phyloP scores from a whole-genome alignment of 2,888 invertebrate species.

The Thyatira batis region DNA sequence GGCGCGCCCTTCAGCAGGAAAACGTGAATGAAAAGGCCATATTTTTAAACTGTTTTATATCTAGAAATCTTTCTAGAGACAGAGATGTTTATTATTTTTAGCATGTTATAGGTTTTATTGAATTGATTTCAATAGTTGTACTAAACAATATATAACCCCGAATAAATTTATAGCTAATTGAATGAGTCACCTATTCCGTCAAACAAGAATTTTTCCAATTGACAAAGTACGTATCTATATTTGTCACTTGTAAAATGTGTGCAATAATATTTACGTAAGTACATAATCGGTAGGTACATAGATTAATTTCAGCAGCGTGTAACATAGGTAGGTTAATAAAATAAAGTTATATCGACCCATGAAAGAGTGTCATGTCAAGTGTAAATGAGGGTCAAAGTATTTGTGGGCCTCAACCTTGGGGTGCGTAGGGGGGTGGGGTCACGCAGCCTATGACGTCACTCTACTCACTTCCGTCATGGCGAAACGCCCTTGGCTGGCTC shows the following conservation, averaged over 20 bases:
- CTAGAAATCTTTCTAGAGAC: no score
- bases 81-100: no score
- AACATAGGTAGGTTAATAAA: no score
- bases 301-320: no score
- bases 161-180: neutral
- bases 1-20: conserved; percentile 26
- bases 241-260: no score
- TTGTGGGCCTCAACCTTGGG: conserved; percentile 58
- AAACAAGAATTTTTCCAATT: neutral
- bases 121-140: neutral
- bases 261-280: neutral
- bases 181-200: neutral
- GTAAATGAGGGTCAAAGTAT: conserved; percentile 49
- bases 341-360: neutral
- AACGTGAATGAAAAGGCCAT: neutral
- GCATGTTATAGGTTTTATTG: neutral
- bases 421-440: conserved; percentile 55
- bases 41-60: no score
- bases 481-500: conserved; percentile 43
- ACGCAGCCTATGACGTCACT: conserved; percentile 66
- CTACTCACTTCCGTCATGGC: conserved; percentile 34
- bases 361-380: conserved; percentile 71
- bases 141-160: neutral
- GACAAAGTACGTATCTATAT: no score
- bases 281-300: no score